phyloP scores from a whole-genome alignment of 2,888 invertebrate genomes.

The Girardia tigrina region DNA sequence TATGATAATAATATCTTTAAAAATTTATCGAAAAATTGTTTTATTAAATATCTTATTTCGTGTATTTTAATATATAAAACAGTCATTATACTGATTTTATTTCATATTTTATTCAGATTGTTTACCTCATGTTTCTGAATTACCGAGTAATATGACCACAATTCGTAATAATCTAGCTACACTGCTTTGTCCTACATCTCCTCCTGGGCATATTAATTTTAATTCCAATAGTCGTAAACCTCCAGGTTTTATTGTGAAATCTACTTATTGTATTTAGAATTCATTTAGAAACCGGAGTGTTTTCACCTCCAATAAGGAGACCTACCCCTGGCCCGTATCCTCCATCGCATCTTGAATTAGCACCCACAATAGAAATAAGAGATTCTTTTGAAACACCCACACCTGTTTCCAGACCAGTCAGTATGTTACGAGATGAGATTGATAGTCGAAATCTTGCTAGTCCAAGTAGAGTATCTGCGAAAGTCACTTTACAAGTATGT shows the following conservation, averaged over 20 bases:
- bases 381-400: background rate
- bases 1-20: too few relatives aligned
- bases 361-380: background rate
- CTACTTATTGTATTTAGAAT: background rate
- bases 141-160: background rate
- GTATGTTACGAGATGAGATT: background rate
- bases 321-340: background rate
- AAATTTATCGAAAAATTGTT: too few relatives aligned
- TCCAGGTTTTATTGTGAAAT: background rate
- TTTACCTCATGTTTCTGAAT: constrained; percentile 14
- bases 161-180: constrained; percentile 1
- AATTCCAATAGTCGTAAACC: background rate
- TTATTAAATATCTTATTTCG: too few relatives aligned
- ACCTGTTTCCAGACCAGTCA: background rate
- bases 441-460: constrained; percentile 2
- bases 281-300: background rate
- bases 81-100: too few relatives aligned
- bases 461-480: constrained; percentile 25
- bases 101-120: too few relatives aligned
- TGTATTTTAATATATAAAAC: too few relatives aligned
- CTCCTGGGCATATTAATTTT: background rate
- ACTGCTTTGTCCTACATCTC: constrained; percentile 15
- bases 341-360: background rate
- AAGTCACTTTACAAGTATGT: constrained; percentile 24
- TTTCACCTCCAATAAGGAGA: background rate